A percentile compares a stretch with the other conserved stretches of the same genome.
These are phyloP conservation scores for Tenthredo notha DNA, from an alignment of 2,888 invertebrate genomes.

Conservation along the genomic window DNA sequence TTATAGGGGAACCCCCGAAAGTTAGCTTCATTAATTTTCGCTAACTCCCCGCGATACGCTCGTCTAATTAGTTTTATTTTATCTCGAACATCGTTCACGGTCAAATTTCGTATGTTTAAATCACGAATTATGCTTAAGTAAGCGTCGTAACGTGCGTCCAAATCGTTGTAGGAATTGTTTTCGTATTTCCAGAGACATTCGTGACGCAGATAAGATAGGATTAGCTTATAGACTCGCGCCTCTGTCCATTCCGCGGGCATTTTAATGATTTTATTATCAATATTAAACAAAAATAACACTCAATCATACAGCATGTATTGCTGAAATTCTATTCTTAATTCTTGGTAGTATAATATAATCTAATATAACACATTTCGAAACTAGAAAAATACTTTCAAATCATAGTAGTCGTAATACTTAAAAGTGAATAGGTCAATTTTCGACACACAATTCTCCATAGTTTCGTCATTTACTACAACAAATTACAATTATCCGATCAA, in stretches of 20 bases:
- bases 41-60: slow-evolving; percentile 12
- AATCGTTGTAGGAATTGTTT: slow-evolving; percentile 18
- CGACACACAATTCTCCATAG: neutral
- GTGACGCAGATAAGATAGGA: neutral
- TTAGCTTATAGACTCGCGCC: slow-evolving; percentile 31
- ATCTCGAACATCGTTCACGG: slow-evolving; percentile 22
- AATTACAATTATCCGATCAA: neutral
- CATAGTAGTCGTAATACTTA: neutral
- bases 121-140: slow-evolving; percentile 16
- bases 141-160: neutral
- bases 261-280: neutral
- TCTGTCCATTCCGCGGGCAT: slow-evolving; percentile 25
- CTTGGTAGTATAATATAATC: neutral
- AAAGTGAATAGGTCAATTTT: neutral
- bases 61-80: slow-evolving; percentile 27
- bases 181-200: slow-evolving; percentile 33
- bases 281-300: neutral
- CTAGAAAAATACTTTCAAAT: neutral
- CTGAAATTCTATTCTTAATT: neutral
- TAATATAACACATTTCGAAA: neutral
- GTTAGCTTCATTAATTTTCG: slow-evolving; percentile 4
- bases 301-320: neutral
- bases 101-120: slow-evolving; percentile 4
- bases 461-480: neutral
- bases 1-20: slow-evolving; percentile 33